Evolutionary conservation across 2,113 vertebrate species (phyloP).

Genomic region (Poeciliopsis turrubarensis): DNA sequence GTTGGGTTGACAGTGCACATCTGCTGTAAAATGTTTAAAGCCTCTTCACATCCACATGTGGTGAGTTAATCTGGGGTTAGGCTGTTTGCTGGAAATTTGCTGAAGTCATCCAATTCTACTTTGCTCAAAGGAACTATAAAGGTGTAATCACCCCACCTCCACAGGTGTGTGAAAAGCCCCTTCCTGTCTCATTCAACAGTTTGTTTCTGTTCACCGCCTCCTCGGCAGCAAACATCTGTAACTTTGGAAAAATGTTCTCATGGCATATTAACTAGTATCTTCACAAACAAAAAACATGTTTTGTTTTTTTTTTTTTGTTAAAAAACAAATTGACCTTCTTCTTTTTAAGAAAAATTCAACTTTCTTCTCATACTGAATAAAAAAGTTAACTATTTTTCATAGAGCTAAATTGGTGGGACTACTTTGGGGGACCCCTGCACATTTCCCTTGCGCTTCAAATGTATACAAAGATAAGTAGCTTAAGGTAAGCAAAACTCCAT

Average conservation of each 20-base stretch:
- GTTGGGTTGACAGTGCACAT: constrained; percentile 5
- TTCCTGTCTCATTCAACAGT: background rate
- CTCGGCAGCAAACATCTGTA: background rate
- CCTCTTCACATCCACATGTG: constrained; percentile 4
- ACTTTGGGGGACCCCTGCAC: no score
- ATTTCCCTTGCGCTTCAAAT: background rate
- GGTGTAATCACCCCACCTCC: constrained; percentile 53
- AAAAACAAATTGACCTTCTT: background rate
- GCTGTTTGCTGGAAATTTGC: constrained; percentile 38
- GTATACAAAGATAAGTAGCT: background rate
- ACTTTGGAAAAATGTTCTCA: constrained; percentile 3
- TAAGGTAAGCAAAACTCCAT: background rate
- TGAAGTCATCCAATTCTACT: constrained; percentile 48
- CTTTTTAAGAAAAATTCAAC: background rate
- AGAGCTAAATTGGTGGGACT: background rate
- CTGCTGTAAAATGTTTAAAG: constrained; percentile 9
- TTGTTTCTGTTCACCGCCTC: background rate
- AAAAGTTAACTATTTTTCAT: constrained; percentile 2
- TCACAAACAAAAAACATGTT: background rate
- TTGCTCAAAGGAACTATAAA: constrained; percentile 39
- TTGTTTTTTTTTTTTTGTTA: background rate
- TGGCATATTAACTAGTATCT: background rate
- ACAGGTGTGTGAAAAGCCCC: constrained; percentile 56
- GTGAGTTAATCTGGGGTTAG: constrained; percentile 1
- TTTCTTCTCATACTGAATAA: background rate